Conservation (phyloP, 2,113 vertebrate genomes). For the Daboia siamensis region DNA sequence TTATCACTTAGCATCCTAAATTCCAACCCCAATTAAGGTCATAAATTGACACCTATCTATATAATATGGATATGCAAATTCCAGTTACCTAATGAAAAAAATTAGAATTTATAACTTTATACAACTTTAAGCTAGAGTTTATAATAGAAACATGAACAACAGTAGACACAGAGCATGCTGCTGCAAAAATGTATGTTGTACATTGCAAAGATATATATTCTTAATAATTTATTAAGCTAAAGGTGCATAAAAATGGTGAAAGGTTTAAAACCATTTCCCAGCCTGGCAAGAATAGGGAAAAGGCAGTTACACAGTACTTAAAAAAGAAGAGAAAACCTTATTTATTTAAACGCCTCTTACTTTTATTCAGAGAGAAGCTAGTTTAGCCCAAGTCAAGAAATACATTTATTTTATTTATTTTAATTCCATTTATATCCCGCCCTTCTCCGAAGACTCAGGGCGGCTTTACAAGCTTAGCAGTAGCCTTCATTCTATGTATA, state of each 20-base stretch:
- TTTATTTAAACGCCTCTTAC: background rate
- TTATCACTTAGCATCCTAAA: no score
- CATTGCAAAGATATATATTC: background rate
- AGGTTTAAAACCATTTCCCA: background rate
- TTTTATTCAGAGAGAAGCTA: background rate
- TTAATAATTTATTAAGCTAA: background rate
- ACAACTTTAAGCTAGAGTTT: background rate
- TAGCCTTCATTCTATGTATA: no score
- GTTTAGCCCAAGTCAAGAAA: background rate
- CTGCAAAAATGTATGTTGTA: background rate
- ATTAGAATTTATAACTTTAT: background rate
- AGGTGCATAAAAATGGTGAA: background rate
- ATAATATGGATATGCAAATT: background rate
- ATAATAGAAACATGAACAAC: background rate
- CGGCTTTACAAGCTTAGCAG: no score
- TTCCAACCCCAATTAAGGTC: no score
- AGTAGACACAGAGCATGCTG: background rate
- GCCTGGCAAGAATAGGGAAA: background rate
- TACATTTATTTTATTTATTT: no score
- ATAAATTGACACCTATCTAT: no score
- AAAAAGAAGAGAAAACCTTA: background rate
- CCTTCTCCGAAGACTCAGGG: no score
- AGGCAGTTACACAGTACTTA: background rate
- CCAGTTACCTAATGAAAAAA: background rate
- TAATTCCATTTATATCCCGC: no score